These are phyloP conservation scores for Ceratina australensis DNA, from an alignment of 1,140 invertebrate genomes.

Conservation along the genomic window DNA sequence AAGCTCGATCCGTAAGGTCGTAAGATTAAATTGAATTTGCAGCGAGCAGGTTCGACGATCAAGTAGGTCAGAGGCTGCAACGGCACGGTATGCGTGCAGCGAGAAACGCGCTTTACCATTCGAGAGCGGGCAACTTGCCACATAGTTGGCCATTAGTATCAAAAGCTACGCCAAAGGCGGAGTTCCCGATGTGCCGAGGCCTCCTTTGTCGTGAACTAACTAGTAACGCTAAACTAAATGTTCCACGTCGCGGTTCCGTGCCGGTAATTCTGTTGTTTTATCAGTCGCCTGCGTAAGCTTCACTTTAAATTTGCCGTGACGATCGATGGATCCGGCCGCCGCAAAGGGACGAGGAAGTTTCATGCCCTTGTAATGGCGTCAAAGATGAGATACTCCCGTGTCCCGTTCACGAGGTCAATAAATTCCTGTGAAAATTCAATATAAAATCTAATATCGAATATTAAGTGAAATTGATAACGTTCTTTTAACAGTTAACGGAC, in stretches of 20 bases:
- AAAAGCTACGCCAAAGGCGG: constrained; percentile 49
- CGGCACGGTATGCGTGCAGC: constrained; percentile 46
- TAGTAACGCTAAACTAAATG: constrained; percentile 6
- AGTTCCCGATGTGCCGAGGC: constrained; percentile 21
- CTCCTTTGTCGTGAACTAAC: constrained; percentile 34
- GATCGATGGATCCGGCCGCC: constrained; percentile 6
- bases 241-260: background rate
- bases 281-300: constrained; percentile 8
- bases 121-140: constrained; percentile 45
- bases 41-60: constrained; percentile 56
- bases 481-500: too few species aligned
- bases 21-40: constrained; percentile 72
- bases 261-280: constrained; percentile 31
- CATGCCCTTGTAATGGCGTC: background rate
- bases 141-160: constrained; percentile 70
- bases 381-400: background rate
- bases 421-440: too few species aligned
- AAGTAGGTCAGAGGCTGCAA: constrained; percentile 49
- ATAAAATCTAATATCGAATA: too few species aligned
- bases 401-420: background rate
- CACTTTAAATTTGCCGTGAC: constrained; percentile 34
- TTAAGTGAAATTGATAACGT: too few species aligned
- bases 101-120: constrained; percentile 55
- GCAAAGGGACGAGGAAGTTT: constrained; percentile 22
- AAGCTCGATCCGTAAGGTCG: constrained; percentile 44